Conservation (phyloP, 2,888 invertebrate species). For the Lepidocyrtinus sp. region DNA sequence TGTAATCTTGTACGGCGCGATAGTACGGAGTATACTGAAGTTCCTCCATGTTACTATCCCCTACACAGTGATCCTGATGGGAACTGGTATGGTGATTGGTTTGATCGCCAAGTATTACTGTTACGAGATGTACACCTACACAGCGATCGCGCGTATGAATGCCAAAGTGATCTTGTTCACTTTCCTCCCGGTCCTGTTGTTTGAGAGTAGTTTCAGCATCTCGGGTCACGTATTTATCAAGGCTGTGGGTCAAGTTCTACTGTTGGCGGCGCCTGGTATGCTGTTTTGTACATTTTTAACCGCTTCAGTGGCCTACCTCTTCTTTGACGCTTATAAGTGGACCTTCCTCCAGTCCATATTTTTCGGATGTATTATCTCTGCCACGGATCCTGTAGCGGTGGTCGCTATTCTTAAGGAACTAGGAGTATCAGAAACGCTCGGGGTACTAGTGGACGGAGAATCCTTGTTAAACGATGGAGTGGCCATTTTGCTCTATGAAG, state of each 20-base stretch:
- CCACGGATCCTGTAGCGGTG: constrained; percentile 73
- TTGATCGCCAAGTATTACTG: constrained; percentile 58
- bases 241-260: constrained; percentile 57
- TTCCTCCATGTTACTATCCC: constrained; percentile 70
- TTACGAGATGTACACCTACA: constrained; percentile 55
- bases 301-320: constrained; percentile 53
- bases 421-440: constrained; percentile 71
- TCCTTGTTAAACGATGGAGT: constrained; percentile 74
- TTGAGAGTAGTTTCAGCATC: constrained; percentile 68
- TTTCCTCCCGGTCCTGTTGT: constrained; percentile 67
- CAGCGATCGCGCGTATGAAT: constrained; percentile 62
- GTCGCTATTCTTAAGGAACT: constrained; percentile 73
- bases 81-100: constrained; percentile 72
- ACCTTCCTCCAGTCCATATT: constrained; percentile 71
- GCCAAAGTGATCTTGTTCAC: constrained; percentile 66
- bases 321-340: constrained; percentile 71
- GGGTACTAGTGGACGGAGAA: constrained; percentile 74
- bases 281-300: constrained; percentile 65
- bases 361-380: constrained; percentile 73
- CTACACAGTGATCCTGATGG: constrained; percentile 73
- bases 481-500: constrained; percentile 73
- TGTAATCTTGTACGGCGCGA: constrained; percentile 66
- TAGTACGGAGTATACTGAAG: constrained; percentile 62
- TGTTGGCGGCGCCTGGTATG: constrained; percentile 67
- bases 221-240: constrained; percentile 62